These are phyloP conservation scores for Entomyzon cyanotis DNA, from an alignment of 2,113 vertebrate species.

Conservation along the genomic window DNA sequence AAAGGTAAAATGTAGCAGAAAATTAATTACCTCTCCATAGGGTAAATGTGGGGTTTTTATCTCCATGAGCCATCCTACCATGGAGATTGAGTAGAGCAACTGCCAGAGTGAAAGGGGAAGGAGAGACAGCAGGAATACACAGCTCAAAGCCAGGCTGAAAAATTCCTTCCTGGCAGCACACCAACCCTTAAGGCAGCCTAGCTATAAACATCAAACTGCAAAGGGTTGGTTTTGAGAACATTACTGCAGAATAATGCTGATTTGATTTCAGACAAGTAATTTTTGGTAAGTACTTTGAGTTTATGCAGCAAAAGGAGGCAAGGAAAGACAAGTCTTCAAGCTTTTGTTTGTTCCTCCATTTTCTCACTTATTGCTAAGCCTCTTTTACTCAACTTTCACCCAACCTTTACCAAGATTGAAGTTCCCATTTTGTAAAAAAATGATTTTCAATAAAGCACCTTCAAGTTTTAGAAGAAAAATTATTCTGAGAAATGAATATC, in stretches of 20 bases:
- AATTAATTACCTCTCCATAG: not conserved
- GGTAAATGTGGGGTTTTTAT: not conserved
- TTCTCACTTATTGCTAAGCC: not conserved
- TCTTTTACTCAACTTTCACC: not conserved
- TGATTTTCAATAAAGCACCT: not conserved
- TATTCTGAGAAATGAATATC: not conserved
- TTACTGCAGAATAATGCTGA: not conserved
- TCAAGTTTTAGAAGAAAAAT: not conserved
- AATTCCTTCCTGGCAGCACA: slow-evolving; percentile 46
- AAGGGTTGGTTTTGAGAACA: not conserved
- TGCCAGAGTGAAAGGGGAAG: not conserved
- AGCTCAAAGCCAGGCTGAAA: not conserved
- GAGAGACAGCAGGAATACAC: not conserved
- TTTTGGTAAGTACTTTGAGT: not conserved
- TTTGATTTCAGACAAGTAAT: slow-evolving; percentile 26
- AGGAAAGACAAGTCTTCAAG: not conserved
- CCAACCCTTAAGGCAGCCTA: not conserved
- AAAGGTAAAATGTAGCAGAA: not conserved
- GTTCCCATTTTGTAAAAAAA: not conserved
- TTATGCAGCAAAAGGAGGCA: not conserved
- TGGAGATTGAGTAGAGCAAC: not conserved
- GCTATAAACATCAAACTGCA: slow-evolving; percentile 30
- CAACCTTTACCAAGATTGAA: not conserved
- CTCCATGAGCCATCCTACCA: not conserved
- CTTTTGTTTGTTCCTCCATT: not conserved